Evolutionary conservation across 2,888 invertebrate genomes (phyloP).

Genomic region (Eilema griseolum): DNA sequence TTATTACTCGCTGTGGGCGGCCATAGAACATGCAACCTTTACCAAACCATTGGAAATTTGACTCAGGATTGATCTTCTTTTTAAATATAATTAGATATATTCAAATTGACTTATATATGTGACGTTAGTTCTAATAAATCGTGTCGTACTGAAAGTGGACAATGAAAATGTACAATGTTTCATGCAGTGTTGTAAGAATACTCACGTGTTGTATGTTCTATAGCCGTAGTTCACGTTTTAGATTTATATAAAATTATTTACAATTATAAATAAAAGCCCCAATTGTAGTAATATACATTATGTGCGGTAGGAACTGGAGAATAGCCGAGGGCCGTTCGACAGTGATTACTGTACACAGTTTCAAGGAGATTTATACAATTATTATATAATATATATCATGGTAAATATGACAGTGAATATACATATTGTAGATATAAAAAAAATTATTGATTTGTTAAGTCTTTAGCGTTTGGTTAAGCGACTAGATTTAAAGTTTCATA

Average conservation of each 20-base stretch:
- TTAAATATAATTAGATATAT: too few relatives aligned
- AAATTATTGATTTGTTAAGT: conserved; percentile 19
- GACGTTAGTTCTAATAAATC: background rate
- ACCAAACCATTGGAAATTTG: background rate
- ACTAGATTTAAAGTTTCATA: conserved; percentile 6
- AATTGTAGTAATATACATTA: conserved; percentile 46
- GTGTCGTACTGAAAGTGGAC: background rate
- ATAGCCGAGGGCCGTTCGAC: conserved; percentile 35
- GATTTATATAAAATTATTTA: conserved; percentile 38
- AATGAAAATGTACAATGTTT: background rate
- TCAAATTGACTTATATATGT: background rate
- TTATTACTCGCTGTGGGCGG: conserved; percentile 25
- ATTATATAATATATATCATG: conserved; percentile 23
- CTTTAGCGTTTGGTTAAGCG: conserved; percentile 3
- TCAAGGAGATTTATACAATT: conserved; percentile 22
- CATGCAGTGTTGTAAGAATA: background rate
- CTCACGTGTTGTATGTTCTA: conserved; percentile 22
- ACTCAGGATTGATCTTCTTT: background rate
- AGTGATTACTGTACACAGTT: conserved; percentile 33
- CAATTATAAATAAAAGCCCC: conserved; percentile 49
- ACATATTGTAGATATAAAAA: conserved; percentile 24
- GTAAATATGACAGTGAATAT: conserved; percentile 26
- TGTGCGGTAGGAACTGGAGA: conserved; percentile 32
- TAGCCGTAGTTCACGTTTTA: conserved; percentile 22
- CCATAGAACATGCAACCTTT: conserved; percentile 15